phyloP scores from a whole-genome alignment of 1,140 invertebrate species.

The Aplysia californica region DNA sequence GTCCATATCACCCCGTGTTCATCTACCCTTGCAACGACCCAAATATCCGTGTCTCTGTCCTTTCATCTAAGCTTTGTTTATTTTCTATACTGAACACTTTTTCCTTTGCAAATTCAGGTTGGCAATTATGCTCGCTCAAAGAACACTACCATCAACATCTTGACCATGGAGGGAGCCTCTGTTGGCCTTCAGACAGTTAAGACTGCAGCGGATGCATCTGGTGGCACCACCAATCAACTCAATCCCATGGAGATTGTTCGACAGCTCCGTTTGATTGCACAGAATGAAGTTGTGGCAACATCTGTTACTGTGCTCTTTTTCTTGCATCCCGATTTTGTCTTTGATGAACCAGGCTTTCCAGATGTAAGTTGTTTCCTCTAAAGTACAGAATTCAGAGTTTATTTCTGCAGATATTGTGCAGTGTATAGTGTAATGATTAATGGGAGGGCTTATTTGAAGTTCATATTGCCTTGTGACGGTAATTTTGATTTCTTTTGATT shows the following conservation, averaged over 20 bases:
- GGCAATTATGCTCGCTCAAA: constrained; percentile 55
- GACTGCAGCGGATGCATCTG: constrained; percentile 50
- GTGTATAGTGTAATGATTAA: no score
- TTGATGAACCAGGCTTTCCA: constrained; percentile 50
- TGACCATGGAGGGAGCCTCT: constrained; percentile 54
- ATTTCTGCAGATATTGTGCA: no score
- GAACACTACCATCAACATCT: constrained; percentile 53
- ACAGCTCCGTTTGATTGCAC: constrained; percentile 54
- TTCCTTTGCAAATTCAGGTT: no score
- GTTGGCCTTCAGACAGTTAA: constrained; percentile 48
- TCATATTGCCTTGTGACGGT: no score
- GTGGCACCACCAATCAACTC: constrained; percentile 57
- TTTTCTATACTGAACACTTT: no score
- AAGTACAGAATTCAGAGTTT: background rate
- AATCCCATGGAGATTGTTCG: constrained; percentile 57
- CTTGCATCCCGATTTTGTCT: constrained; percentile 51
- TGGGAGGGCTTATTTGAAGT: no score
- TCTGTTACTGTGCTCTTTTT: constrained; percentile 49
- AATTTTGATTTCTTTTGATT: no score
- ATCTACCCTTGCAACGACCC: no score
- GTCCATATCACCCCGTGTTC: no score
- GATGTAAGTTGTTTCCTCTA: constrained; percentile 34
- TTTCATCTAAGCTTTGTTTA: no score
- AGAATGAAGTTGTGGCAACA: constrained; percentile 60
- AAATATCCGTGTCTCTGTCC: no score